Base-by-base conservation (phyloP, 2,888 invertebrate species). In the Orthosia cruda region DNA sequence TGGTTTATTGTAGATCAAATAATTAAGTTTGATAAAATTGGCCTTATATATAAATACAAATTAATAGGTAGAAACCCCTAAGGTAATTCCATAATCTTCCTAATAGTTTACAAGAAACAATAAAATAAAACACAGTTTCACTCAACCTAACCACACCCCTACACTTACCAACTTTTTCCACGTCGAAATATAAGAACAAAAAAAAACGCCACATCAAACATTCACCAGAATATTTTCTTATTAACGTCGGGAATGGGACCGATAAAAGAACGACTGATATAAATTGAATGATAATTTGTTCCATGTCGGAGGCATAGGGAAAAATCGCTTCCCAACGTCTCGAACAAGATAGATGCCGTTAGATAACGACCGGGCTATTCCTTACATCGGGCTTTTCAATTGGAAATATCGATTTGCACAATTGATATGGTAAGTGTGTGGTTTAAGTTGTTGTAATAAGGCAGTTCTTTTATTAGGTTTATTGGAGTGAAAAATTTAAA, bases 271-370 rank as follows among this genome's bases (percentile, higher is more conserved):
- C 86, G 89, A 89, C 87, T 87, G 89, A 92, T 92, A 94, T 92
- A 93, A 93, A 95, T 94, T 92, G 93, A 93, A 94, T 93, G 91
- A 91, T 92, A 93, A 95, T 95, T 95, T 94, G 94, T 94, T 93
- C 90, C 84, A 83, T 90, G 91, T 91, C 89, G 77, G 86, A 87
- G 87, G 88, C 91, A 91, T 92, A 90, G 92, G 91, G 93, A 94
- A 93, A 94, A 94, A 94, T 94, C 89, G 91, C 84, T 87, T 86
- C 87, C 85, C 79, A 85, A 81, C 88, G 85, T 87, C 84, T 87
- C 88, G 90, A 89, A 90, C 91, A 91, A 91, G 91, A 92, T 88
- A 89, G 91, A 93, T 92, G 90, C 89, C 89, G 74, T 75, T 55
- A 88, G 92, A 92, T 92, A 92, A 90, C 86, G 88, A 85, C 84